phyloP scores from a whole-genome alignment of 1,140 invertebrate genomes.

The Oppia nitens region DNA sequence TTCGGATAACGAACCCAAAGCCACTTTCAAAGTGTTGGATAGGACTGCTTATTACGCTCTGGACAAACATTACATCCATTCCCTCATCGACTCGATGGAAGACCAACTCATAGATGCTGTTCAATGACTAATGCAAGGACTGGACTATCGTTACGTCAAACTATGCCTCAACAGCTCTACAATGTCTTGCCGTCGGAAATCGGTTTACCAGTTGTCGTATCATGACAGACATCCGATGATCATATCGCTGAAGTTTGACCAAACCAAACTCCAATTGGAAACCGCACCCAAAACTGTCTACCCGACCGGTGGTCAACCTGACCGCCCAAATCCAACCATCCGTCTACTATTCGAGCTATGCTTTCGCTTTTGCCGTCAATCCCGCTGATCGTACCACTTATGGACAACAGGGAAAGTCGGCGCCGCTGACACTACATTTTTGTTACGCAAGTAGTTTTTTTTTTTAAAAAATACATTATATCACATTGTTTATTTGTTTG shows the following conservation, averaged over 20 bases:
- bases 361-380: slow-evolving; percentile 14
- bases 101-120: slow-evolving; percentile 5
- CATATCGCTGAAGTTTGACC: slow-evolving; percentile 14
- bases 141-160: slow-evolving; percentile 16
- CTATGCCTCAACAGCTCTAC: slow-evolving; percentile 14
- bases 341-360: slow-evolving; percentile 1
- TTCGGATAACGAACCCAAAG: slow-evolving; percentile 15
- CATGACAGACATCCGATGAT: slow-evolving; percentile 15
- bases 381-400: slow-evolving; percentile 1
- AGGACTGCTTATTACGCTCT: slow-evolving; percentile 15
- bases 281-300: slow-evolving; percentile 1
- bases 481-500: too few species aligned
- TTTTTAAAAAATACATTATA: too few species aligned
- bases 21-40: slow-evolving; percentile 18
- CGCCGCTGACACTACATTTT: too few species aligned
- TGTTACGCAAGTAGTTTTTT: too few species aligned
- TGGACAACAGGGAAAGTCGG: slow-evolving; percentile 8
- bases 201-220: slow-evolving; percentile 17
- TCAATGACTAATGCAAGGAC: slow-evolving; percentile 1
- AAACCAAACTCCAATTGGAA: slow-evolving; percentile 1
- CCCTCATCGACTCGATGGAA: slow-evolving; percentile 12
- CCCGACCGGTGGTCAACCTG: slow-evolving; percentile 15
- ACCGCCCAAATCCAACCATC: slow-evolving; percentile 14
- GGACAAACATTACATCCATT: slow-evolving; percentile 16
- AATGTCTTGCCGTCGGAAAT: slow-evolving; percentile 18